Evolutionary conservation across 2,888 invertebrate genomes (phyloP), one percentile per base, ranked within the genome.

Genomic region (Polyommatus icarus): DNA sequence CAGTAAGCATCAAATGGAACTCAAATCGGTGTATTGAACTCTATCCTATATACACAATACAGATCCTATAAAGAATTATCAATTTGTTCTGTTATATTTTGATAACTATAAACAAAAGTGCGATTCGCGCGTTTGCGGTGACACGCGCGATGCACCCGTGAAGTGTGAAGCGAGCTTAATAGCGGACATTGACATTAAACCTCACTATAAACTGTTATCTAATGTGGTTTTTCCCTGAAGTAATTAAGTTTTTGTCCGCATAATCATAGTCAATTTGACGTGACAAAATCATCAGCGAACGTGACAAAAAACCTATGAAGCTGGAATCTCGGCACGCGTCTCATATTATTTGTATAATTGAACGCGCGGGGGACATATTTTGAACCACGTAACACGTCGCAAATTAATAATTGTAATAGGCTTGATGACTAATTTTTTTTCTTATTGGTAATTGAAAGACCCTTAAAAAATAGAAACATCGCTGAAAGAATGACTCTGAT

Each of bases 171-270:
- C 59, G 24, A 61, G 61, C 24, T 20, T 24, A 61, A 61, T 10
- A 20, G 20, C 61, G 24, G 24, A 61, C 59, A 24, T 61, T 24
- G 24, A 61, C 24, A 61, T 67, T 67, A 15, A 67, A 67, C 24
- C 61, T 12, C 10, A 61, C 12, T 67, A 6, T 67, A 67, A 29
- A 67, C 29, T 67, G 24, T 29, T 29, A 67, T 67, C 18, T 32
- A 32, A 67, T 67, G 67, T 67, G 15, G 15, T 29, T 67, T 67
- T 67, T 67, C 67, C 67, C 29, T 67, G 6, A 67, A 15, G 29
- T 67, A 67, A 67, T 67, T 32, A 67, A 67, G 67, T 67, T 67
- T 67, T 67, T 67, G 67, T 32, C 15, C 29, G 67, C 18, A 18
- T 32, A 67, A 29, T 29, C 67, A 67, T 6, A 18, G 32, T 67